phyloP scores from a whole-genome alignment of 2,888 invertebrate genomes.

The Cynaeus angustus region DNA sequence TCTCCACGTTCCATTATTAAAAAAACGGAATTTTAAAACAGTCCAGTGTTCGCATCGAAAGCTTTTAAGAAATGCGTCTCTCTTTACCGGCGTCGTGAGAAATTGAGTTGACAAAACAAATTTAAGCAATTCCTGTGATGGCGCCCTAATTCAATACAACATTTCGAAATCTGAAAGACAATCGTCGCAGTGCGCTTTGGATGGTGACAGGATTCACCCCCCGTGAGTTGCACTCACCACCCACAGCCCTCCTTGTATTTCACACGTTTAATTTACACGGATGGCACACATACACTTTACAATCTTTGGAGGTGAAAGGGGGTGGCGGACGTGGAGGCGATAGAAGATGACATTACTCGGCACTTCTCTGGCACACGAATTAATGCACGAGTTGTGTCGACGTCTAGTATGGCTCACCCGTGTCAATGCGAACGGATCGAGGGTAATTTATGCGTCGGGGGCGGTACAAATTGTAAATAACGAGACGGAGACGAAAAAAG shows the following conservation, averaged over 20 bases:
- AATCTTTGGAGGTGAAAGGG: slow-evolving; percentile 20
- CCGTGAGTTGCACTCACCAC: slow-evolving; percentile 30
- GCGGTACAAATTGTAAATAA: neutral
- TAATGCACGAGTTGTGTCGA: slow-evolving; percentile 42
- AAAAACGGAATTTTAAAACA: slow-evolving; percentile 31
- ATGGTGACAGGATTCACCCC: no score
- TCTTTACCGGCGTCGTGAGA: slow-evolving; percentile 17
- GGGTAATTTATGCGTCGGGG: slow-evolving; percentile 23
- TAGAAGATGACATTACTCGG: slow-evolving; percentile 32
- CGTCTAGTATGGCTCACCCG: slow-evolving; percentile 30
- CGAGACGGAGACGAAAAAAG: no score
- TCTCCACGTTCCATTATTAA: neutral
- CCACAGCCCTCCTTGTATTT: no score
- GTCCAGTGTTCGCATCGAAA: slow-evolving; percentile 21
- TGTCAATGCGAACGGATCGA: slow-evolving; percentile 13
- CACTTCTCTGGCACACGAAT: slow-evolving; percentile 28
- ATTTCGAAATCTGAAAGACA: slow-evolving; percentile 38
- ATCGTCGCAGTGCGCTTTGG: slow-evolving; percentile 11
- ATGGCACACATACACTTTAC: slow-evolving; percentile 15
- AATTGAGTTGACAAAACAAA: slow-evolving; percentile 50
- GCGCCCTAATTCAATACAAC: slow-evolving; percentile 42
- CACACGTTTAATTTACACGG: slow-evolving; percentile 38
- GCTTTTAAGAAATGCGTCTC: slow-evolving; percentile 24
- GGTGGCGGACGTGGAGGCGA: neutral
- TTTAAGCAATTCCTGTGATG: slow-evolving; percentile 46